A percentile compares a stretch with the other conserved stretches of the same genome.
These are phyloP conservation scores for Aspidiotus rigidus DNA, from an alignment of 2,888 invertebrate genomes.

Conservation along the genomic window DNA sequence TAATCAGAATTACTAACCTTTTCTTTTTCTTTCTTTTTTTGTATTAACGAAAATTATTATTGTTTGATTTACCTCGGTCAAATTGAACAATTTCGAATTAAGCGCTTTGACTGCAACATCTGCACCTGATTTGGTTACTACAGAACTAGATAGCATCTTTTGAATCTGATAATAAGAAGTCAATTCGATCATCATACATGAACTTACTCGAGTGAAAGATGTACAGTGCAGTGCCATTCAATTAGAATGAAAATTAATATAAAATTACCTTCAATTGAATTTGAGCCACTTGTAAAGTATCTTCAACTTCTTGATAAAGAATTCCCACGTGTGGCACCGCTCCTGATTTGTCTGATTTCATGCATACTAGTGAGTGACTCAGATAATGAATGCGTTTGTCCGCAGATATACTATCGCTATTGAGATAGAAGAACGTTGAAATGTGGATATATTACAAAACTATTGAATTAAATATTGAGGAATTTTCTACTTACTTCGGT, in stretches of 20 bases:
- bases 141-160: slow-evolving; percentile 31
- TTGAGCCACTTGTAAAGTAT: slow-evolving; percentile 83
- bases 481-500: slow-evolving; percentile 33
- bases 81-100: slow-evolving; percentile 72
- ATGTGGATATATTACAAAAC: too few species aligned
- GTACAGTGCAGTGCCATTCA: background rate
- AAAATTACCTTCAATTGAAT: slow-evolving; percentile 54
- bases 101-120: slow-evolving; percentile 58
- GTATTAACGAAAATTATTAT: background rate
- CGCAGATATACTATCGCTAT: slow-evolving; percentile 63
- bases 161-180: slow-evolving; percentile 14
- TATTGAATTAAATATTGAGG: background rate
- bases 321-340: slow-evolving; percentile 60
- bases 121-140: slow-evolving; percentile 20
- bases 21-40: background rate
- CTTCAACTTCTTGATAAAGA: slow-evolving; percentile 78
- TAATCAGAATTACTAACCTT: too few species aligned
- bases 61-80: slow-evolving; percentile 59
- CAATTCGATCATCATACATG: background rate
- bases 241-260: slow-evolving; percentile 35
- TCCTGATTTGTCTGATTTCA: slow-evolving; percentile 61
- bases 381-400: slow-evolving; percentile 80
- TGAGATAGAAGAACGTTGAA: slow-evolving; percentile 37
- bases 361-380: slow-evolving; percentile 88
- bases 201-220: background rate